Evolutionary conservation across 2,888 invertebrate genomes (phyloP).

Genomic region (Laothoe populi): DNA sequence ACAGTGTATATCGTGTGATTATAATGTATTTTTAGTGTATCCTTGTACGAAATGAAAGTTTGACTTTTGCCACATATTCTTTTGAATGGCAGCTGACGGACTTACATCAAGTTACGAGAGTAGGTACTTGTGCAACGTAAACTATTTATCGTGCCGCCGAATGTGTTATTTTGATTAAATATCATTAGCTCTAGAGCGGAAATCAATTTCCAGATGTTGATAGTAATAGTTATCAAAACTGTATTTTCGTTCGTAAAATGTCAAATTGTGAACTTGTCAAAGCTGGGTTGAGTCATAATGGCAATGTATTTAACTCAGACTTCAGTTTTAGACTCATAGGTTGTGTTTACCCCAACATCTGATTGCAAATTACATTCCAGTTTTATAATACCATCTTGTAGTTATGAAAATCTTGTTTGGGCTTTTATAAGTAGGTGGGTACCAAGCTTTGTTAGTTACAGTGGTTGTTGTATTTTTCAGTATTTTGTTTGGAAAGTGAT

Average conservation of each 20-base stretch:
- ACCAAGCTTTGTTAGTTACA: constrained; percentile 2
- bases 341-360: constrained; percentile 54
- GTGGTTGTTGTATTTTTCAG: constrained; percentile 5
- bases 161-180: constrained; percentile 56
- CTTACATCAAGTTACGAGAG: constrained; percentile 77
- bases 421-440: not conserved
- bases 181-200: constrained; percentile 46
- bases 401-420: constrained; percentile 5
- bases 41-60: constrained; percentile 85
- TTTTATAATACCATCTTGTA: not conserved
- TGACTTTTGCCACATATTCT: constrained; percentile 86
- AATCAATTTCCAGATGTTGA: constrained; percentile 58
- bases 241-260: constrained; percentile 79
- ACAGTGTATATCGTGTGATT: constrained; percentile 69
- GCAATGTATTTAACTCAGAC: constrained; percentile 61
- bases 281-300: constrained; percentile 83
- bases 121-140: constrained; percentile 71
- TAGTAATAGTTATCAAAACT: constrained; percentile 61
- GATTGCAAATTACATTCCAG: constrained; percentile 36
- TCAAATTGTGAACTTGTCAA: constrained; percentile 83
- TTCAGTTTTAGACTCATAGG: constrained; percentile 54
- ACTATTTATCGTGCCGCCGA: constrained; percentile 60
- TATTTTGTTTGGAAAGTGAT: constrained; percentile 4
- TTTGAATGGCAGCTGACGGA: constrained; percentile 84
- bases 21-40: constrained; percentile 83